A percentile compares a stretch with the other conserved stretches of the same genome.
Evolutionary conservation across 2,797 vertebrate species (phyloP).

Genomic region (Scarus forsteni): DNA sequence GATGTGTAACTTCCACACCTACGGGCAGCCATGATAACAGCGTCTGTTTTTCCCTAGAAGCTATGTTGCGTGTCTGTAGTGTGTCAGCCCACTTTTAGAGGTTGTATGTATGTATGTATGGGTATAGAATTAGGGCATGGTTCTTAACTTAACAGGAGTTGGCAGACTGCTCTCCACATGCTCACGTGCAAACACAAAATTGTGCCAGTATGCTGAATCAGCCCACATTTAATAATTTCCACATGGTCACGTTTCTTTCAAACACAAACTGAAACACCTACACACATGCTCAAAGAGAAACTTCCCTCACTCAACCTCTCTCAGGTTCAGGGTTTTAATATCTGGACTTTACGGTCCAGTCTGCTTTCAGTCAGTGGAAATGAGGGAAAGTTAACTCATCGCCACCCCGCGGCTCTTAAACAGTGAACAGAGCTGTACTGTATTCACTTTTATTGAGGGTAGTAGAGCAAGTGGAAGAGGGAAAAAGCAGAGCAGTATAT

Average conservation of each 20-base stretch:
- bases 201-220: conserved; percentile 68
- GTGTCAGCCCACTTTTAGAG: conserved; percentile 21
- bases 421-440: conserved; percentile 44
- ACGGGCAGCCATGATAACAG: conserved; percentile 44
- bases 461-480: conserved; percentile 16
- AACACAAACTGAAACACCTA: conserved; percentile 55
- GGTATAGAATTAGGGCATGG: conserved; percentile 15
- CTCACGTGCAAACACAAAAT: conserved; percentile 56
- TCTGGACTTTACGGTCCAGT: conserved; percentile 36
- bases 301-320: conserved; percentile 26
- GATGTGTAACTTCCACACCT: conserved; percentile 33
- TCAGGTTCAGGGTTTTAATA: conserved; percentile 42
- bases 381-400: conserved; percentile 62
- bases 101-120: conserved; percentile 14
- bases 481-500: background rate
- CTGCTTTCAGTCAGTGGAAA: conserved; percentile 50
- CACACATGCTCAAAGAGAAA: conserved; percentile 5
- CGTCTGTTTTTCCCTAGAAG: conserved; percentile 20
- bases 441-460: conserved; percentile 34
- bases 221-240: conserved; percentile 81
- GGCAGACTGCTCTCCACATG: conserved; percentile 45
- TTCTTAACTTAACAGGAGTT: conserved; percentile 57
- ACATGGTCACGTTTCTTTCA: conserved; percentile 79
- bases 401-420: conserved; percentile 22
- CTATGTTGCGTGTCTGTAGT: conserved; percentile 31